Evolutionary conservation across 2,113 vertebrate species (phyloP), one percentile per base, ranked within the genome.

Genomic region (Aspidoscelis tigris): DNA sequence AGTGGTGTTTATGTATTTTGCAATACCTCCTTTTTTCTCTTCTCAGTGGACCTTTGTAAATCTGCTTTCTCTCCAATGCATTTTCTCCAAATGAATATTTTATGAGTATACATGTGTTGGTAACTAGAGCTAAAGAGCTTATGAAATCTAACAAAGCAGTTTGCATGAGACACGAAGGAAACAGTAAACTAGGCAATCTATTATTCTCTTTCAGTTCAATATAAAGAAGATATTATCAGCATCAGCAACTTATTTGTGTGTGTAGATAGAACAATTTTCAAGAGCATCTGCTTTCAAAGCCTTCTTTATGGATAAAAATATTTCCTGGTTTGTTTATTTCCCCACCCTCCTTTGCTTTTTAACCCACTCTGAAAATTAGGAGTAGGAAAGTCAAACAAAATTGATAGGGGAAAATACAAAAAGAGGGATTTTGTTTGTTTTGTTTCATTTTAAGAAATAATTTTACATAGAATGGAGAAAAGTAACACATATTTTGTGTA

Each of bases 31-130:
- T 83, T 79, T 77, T 73, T 76, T 81, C 55, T 8, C 84, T 88
- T 58, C 65, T 21, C 12, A 65, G 50, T 44, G 12, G 3, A 2
- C 20, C 61, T 39, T 2, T 43, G 11, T 81, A 80, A 90, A 81
- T 80, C 86, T 87, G 33, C 61, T 89, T 43, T 58, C 73, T 83
- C 58, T 18, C 39, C 7, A 61, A 65, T 81, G 77, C 78, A 26
- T 33, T 74, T 87, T 44, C 24, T 4, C 53, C 7, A 44, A 5
- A 55, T 85, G 4, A 87, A 81, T 91, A 81, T 84, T 90, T 92
- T 85, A 93, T 66, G 78, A 83, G 76, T 58, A 2, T 33, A 61
- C 24, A 7, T 80, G 39, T 55, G 11, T 80, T 88, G 83, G 61
- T 10, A 82, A 83, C 33, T 87, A 87, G 55, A 84, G 76, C 24